Percentiles rank a stretch among this genome's conserved stretches.
phyloP scores from a whole-genome alignment of 2,113 vertebrate species.

The Apus apus region DNA sequence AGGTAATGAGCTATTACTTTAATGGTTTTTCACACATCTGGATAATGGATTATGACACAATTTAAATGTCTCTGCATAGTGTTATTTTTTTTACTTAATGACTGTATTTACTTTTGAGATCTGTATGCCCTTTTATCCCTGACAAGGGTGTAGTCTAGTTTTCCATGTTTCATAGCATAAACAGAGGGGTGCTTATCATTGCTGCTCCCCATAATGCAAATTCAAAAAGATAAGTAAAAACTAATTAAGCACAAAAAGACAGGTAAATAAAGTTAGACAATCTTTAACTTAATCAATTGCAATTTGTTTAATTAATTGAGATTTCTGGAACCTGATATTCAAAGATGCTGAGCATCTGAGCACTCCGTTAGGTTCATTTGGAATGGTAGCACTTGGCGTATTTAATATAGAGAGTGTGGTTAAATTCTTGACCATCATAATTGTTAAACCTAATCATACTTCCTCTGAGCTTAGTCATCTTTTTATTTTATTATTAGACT shows the following conservation, averaged over 20 bases:
- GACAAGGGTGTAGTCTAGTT: not conserved
- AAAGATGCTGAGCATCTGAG: not conserved
- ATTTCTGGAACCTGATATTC: not conserved
- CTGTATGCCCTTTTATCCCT: not conserved
- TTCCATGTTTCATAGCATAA: not conserved
- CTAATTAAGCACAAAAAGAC: not conserved
- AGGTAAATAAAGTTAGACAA: not conserved
- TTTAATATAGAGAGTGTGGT: not conserved
- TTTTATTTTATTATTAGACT: not conserved
- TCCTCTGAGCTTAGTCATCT: not conserved
- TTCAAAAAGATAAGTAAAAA: not conserved
- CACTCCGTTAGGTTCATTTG: not conserved
- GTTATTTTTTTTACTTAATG: not conserved
- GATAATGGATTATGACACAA: not conserved
- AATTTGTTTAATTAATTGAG: not conserved
- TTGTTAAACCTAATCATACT: not conserved
- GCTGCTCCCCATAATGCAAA: not conserved
- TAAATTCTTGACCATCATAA: not conserved
- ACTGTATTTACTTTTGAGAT: not conserved
- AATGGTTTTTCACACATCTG: not conserved
- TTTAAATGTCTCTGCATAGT: not conserved
- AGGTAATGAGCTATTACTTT: constrained; percentile 78
- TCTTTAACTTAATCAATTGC: not conserved
- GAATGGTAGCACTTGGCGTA: not conserved
- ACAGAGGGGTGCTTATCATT: not conserved